A percentile compares a stretch with the other conserved stretches of the same genome.
phyloP scores from a whole-genome alignment of 2,888 invertebrate species.

The Alloscopus bannaensis region DNA sequence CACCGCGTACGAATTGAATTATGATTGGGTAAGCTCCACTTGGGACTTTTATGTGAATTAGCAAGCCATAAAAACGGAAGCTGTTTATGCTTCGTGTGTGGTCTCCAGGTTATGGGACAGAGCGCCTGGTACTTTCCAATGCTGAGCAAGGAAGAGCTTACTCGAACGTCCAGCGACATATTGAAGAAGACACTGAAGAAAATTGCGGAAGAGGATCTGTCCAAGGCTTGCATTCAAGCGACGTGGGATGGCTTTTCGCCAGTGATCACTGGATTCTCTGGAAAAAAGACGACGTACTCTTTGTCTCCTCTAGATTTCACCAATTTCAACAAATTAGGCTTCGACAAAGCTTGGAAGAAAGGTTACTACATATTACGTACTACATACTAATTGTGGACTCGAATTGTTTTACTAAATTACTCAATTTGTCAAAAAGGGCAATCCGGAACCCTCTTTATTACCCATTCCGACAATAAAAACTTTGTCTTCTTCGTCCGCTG shows the following conservation, averaged over 20 bases:
- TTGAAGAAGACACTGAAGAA: slow-evolving; percentile 29
- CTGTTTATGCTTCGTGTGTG: background rate
- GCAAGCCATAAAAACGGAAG: background rate
- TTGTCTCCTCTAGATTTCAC: slow-evolving; percentile 40
- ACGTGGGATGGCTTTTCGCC: slow-evolving; percentile 43
- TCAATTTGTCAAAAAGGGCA: slow-evolving; percentile 15
- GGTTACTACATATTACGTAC: slow-evolving; percentile 11
- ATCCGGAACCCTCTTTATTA: slow-evolving; percentile 43
- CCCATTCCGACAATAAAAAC: slow-evolving; percentile 47
- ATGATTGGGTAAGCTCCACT: slow-evolving; percentile 30
- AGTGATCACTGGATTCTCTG: slow-evolving; percentile 27
- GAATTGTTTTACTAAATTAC: background rate
- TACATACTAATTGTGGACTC: background rate
- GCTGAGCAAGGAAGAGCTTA: slow-evolving; percentile 37
- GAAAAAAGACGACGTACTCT: slow-evolving; percentile 26
- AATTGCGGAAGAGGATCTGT: slow-evolving; percentile 5
- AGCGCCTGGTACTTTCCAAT: slow-evolving; percentile 44
- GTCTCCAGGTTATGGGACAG: slow-evolving; percentile 35
- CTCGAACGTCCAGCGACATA: slow-evolving; percentile 41
- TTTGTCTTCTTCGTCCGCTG: slow-evolving; percentile 48
- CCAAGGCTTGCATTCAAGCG: slow-evolving; percentile 42
- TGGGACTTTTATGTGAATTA: background rate
- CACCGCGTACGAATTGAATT: slow-evolving; percentile 38
- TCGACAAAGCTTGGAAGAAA: slow-evolving; percentile 39
- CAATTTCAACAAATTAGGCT: slow-evolving; percentile 39